These are phyloP conservation scores for Brachypteracias leptosomus DNA, from an alignment of 2,113 vertebrate species.

Conservation along the genomic window DNA sequence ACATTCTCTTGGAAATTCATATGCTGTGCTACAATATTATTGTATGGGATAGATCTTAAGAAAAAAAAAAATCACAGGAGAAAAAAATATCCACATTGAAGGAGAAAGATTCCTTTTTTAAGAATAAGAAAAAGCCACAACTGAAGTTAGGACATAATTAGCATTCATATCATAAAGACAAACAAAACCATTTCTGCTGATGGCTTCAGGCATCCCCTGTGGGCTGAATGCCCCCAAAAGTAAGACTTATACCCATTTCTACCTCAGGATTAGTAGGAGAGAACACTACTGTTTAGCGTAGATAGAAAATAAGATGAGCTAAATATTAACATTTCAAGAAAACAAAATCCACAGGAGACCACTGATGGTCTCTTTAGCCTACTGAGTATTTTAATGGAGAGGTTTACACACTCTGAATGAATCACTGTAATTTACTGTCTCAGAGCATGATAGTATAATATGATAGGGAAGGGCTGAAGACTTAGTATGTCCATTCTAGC, in stretches of 20 bases:
- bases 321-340: slow-evolving; percentile 71
- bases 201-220: background rate
- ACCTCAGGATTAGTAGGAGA: background rate
- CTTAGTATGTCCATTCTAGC: slow-evolving; percentile 20
- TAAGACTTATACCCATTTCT: background rate
- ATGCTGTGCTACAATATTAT: background rate
- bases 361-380: slow-evolving; percentile 50
- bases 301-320: slow-evolving; percentile 51
- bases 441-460: background rate
- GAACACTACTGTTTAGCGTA: slow-evolving; percentile 17
- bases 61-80: background rate
- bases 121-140: background rate
- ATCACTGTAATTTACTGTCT: slow-evolving; percentile 66
- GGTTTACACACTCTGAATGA: slow-evolving; percentile 60
- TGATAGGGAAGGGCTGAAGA: background rate
- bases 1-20: background rate
- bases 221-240: background rate
- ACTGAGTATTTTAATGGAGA: slow-evolving; percentile 74
- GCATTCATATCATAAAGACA: background rate
- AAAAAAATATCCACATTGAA: background rate
- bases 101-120: background rate
- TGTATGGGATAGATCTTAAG: background rate
- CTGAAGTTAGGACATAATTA: background rate
- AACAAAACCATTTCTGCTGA: background rate
- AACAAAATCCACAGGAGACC: slow-evolving; percentile 72